Percentiles rank a stretch among this genome's conserved stretches.
phyloP scores from a whole-genome alignment of 2,888 invertebrate genomes.

The Brachyopa scutellaris region DNA sequence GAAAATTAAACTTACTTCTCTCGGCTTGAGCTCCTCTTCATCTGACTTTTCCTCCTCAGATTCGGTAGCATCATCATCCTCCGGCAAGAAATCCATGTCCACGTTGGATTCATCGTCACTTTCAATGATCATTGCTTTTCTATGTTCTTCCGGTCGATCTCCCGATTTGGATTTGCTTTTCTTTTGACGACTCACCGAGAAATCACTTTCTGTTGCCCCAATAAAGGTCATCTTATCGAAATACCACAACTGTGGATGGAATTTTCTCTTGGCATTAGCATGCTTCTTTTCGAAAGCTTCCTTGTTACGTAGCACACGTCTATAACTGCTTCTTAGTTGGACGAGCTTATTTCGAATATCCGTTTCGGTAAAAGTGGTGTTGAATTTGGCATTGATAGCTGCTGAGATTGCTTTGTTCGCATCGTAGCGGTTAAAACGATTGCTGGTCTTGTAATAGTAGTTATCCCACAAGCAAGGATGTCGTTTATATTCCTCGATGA shows the following conservation, averaged over 20 bases:
- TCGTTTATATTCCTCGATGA: constrained; percentile 26
- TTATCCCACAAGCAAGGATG: constrained; percentile 36
- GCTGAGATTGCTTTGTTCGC: constrained; percentile 39
- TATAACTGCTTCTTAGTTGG: constrained; percentile 42
- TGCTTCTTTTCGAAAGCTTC: constrained; percentile 51
- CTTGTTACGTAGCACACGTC: constrained; percentile 37
- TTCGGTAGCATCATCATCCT: background rate
- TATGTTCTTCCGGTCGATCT: constrained; percentile 6
- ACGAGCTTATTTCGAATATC: constrained; percentile 46
- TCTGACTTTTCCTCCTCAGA: background rate
- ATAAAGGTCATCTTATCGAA: constrained; percentile 56
- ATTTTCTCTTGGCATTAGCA: constrained; percentile 51
- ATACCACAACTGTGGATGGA: constrained; percentile 54
- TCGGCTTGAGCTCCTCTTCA: constrained; percentile 1
- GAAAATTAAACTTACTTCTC: constrained; percentile 11
- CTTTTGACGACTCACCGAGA: constrained; percentile 30
- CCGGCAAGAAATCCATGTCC: background rate
- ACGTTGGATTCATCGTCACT: constrained; percentile 8
- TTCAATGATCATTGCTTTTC: background rate
- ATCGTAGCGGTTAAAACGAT: constrained; percentile 28
- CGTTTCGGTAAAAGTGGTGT: constrained; percentile 11
- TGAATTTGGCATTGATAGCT: constrained; percentile 38
- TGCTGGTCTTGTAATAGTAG: constrained; percentile 23
- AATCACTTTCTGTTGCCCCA: constrained; percentile 41
- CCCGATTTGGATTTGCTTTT: background rate